Conservation (phyloP, 2,797 vertebrate species). For the Sparus aurata region DNA sequence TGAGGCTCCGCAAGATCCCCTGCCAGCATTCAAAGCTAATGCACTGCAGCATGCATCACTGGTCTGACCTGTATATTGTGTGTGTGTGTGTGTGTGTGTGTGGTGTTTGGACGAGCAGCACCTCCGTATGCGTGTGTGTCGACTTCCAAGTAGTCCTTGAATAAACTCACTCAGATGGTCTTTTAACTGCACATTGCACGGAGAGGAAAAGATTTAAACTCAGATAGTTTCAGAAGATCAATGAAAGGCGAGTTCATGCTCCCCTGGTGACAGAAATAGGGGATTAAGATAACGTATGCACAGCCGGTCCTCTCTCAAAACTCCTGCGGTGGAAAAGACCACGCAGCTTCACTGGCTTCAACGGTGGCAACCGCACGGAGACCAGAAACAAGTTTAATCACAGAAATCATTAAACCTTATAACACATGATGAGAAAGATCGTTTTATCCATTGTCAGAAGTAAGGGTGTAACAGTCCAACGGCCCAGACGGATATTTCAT, state of each 20-base stretch:
- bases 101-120: constrained; percentile 19
- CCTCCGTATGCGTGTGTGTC: constrained; percentile 1
- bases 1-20: constrained; percentile 76
- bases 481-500: too few species aligned
- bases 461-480: too few species aligned
- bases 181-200: constrained; percentile 56
- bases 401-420: constrained; percentile 43
- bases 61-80: constrained; percentile 49
- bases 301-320: constrained; percentile 50
- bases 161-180: constrained; percentile 44
- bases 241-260: constrained; percentile 70
- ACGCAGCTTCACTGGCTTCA: constrained; percentile 28
- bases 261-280: constrained; percentile 61
- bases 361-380: constrained; percentile 7
- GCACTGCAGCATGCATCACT: constrained; percentile 46
- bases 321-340: constrained; percentile 35
- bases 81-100: constrained; percentile 18
- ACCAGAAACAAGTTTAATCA: constrained; percentile 29
- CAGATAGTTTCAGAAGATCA: constrained; percentile 68
- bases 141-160: constrained; percentile 32
- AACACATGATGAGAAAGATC: constrained; percentile 8
- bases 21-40: constrained; percentile 63
- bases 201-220: constrained; percentile 59
- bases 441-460: not conserved
- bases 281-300: constrained; percentile 66